A percentile compares a stretch with the other conserved stretches of the same genome.
phyloP scores from a whole-genome alignment of 2,888 invertebrate species.

The Leptura quadrifasciata region DNA sequence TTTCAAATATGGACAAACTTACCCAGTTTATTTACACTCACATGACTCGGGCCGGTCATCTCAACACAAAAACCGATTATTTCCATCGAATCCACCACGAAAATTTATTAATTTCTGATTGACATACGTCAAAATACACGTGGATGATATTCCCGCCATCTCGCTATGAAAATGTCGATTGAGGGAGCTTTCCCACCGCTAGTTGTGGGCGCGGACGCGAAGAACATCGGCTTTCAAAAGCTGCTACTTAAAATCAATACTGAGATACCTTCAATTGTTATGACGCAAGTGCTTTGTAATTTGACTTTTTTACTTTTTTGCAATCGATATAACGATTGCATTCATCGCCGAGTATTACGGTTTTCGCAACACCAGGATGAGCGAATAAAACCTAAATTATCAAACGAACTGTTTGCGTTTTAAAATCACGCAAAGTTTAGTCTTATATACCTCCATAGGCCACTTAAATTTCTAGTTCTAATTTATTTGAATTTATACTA shows the following conservation, averaged over 20 bases:
- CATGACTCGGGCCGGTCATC: background rate
- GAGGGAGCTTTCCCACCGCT: slow-evolving; percentile 53
- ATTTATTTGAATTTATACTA: too few relatives aligned
- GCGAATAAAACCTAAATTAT: too few relatives aligned
- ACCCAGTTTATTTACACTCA: background rate
- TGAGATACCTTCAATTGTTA: slow-evolving; percentile 57
- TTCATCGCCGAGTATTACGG: background rate
- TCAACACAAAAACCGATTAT: slow-evolving; percentile 16
- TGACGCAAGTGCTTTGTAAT: slow-evolving; percentile 62
- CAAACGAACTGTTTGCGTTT: too few relatives aligned
- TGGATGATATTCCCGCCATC: slow-evolving; percentile 69
- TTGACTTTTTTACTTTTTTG: slow-evolving; percentile 54
- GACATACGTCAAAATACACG: slow-evolving; percentile 69
- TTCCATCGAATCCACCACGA: slow-evolving; percentile 1
- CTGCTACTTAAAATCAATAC: slow-evolving; percentile 65
- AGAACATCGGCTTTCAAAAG: slow-evolving; percentile 50
- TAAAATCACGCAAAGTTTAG: too few relatives aligned
- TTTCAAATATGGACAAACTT: background rate
- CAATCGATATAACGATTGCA: slow-evolving; percentile 58
- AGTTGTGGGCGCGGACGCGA: slow-evolving; percentile 52
- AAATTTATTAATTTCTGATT: slow-evolving; percentile 60
- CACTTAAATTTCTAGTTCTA: too few relatives aligned
- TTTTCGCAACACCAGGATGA: background rate
- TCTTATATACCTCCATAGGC: too few relatives aligned
- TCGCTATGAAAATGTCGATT: slow-evolving; percentile 58